These are phyloP conservation scores for Strix uralensis DNA, from an alignment of 2,113 vertebrate species.

Conservation along the genomic window DNA sequence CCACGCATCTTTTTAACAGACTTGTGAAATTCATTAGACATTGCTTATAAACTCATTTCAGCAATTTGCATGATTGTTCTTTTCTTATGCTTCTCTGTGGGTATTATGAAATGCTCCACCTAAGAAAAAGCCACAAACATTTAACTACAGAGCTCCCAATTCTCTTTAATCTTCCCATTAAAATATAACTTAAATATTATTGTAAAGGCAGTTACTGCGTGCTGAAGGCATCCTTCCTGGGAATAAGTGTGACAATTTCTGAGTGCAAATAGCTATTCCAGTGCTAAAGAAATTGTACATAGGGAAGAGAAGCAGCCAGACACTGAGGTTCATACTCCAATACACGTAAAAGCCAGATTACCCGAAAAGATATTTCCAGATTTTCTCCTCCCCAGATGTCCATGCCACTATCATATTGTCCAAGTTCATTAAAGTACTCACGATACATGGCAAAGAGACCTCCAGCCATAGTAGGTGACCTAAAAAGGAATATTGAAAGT, in stretches of 20 bases:
- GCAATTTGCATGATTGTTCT: not conserved
- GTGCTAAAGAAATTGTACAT: not conserved
- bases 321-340: not conserved
- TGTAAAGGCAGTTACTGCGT: not conserved
- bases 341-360: conserved; percentile 53
- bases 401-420: conserved; percentile 95
- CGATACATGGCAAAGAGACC: conserved; percentile 96
- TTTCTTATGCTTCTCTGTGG: not conserved
- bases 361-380: conserved; percentile 96
- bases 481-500: conserved; percentile 40
- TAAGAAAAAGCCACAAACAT: not conserved
- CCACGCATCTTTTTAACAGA: not conserved
- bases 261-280: not conserved
- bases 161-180: not conserved
- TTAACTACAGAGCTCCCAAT: not conserved
- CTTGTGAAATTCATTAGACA: not conserved
- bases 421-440: conserved; percentile 90
- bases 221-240: not conserved
- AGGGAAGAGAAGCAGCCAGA: not conserved
- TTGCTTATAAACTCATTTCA: not conserved
- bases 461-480: conserved; percentile 98
- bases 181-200: not conserved
- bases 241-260: not conserved
- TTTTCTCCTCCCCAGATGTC: conserved; percentile 99
- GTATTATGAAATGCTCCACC: not conserved